phyloP scores from a whole-genome alignment of 2,797 vertebrate genomes.

The Gorsachius magnificus region DNA sequence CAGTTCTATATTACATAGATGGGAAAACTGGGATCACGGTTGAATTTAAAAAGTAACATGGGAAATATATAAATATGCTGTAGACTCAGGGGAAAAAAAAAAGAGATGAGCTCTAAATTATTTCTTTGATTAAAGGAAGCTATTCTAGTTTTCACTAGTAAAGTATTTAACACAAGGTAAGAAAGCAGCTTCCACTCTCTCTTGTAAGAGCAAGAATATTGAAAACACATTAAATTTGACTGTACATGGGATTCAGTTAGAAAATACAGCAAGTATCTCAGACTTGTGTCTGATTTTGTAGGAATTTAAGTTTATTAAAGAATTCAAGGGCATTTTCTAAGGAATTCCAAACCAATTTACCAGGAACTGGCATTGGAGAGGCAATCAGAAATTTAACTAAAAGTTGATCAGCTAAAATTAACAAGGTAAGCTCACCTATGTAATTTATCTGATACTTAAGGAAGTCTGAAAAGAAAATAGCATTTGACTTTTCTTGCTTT shows the following conservation, averaged over 20 bases:
- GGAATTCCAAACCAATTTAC: constrained; percentile 38
- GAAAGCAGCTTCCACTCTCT: not conserved
- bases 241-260: not conserved
- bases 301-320: constrained; percentile 24
- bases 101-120: not conserved
- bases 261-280: not conserved
- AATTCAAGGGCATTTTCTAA: constrained; percentile 41
- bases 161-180: not conserved
- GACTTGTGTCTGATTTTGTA: constrained; percentile 35
- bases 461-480: not conserved
- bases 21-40: not conserved
- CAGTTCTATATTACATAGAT: not conserved
- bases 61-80: not conserved
- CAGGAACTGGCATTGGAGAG: constrained; percentile 31
- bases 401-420: not conserved
- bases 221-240: not conserved
- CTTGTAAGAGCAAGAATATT: not conserved
- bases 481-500: not conserved
- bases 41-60: not conserved
- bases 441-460: not conserved
- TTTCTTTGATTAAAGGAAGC: not conserved
- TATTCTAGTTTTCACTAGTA: not conserved
- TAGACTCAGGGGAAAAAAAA: not conserved
- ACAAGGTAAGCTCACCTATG: not conserved
- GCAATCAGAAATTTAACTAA: constrained; percentile 6